phyloP scores from a whole-genome alignment of 2,797 vertebrate species.

The Coracias cyanogaster region DNA sequence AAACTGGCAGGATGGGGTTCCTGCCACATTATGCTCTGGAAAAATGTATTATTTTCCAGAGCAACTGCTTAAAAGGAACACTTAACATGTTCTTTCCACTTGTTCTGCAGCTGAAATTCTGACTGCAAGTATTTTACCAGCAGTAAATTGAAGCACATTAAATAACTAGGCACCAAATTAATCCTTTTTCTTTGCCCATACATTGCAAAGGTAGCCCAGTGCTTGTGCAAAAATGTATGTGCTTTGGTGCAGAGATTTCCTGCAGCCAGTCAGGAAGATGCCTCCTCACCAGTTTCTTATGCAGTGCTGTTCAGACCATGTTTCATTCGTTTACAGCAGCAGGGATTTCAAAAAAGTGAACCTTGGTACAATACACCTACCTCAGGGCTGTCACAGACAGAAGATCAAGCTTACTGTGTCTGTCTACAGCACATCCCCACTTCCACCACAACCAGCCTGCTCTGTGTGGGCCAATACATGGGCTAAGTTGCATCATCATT shows the following conservation, averaged over 20 bases:
- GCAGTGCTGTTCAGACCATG: fast-evolving
- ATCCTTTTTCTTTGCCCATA: background rate
- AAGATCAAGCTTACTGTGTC: background rate
- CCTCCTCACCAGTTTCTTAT: background rate
- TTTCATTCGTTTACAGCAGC: background rate
- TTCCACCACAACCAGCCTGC: background rate
- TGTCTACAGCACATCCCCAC: background rate
- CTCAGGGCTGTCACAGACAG: background rate
- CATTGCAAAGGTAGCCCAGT: background rate
- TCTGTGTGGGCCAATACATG: background rate
- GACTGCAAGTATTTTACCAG: background rate
- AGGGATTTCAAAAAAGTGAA: background rate
- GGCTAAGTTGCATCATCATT: background rate
- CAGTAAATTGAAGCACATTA: background rate
- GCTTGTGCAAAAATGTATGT: fast-evolving
- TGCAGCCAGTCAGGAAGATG: background rate
- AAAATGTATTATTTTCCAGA: background rate
- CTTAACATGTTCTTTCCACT: background rate
- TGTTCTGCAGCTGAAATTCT: background rate
- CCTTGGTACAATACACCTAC: background rate
- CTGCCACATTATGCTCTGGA: background rate
- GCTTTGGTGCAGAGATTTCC: background rate
- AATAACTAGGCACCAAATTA: background rate
- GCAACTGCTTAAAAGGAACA: background rate
- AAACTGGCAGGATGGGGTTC: background rate